A percentile compares a stretch with the other conserved stretches of the same genome.
phyloP scores from a whole-genome alignment of 2,797 vertebrate species.

The Gephyroberyx darwinii region DNA sequence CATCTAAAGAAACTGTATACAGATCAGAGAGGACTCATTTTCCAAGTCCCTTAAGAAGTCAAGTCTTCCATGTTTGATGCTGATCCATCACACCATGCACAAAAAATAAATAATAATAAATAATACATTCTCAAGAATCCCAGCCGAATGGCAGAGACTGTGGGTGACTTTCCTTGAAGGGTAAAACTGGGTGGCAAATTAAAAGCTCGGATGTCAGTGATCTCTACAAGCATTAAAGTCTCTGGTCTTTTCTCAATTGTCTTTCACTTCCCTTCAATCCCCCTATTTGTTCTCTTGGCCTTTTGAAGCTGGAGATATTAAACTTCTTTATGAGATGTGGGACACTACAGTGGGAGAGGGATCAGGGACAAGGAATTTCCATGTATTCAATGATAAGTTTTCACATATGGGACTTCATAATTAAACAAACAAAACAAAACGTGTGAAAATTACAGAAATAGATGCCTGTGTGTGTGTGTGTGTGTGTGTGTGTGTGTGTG shows the following conservation, averaged over 20 bases:
- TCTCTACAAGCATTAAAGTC: conserved; percentile 22
- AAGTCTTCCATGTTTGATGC: neutral
- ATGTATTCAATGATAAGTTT: neutral
- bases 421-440: neutral
- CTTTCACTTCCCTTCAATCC: neutral
- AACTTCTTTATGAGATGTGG: conserved; percentile 10
- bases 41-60: neutral
- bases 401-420: neutral
- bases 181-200: conserved; percentile 27
- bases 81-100: conserved; percentile 1
- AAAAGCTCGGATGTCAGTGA: conserved; percentile 29
- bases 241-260: conserved; percentile 18
- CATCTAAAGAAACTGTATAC: neutral
- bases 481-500: neutral
- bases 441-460: neutral
- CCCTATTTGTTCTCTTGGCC: conserved; percentile 16
- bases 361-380: neutral
- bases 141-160: neutral
- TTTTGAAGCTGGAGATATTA: conserved; percentile 25
- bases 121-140: neutral
- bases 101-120: neutral
- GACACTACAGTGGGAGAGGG: neutral
- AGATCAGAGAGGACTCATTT: neutral
- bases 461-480: conserved; percentile 6
- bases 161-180: neutral